These are phyloP conservation scores for Trogon surrucura DNA, from an alignment of 2,113 vertebrate species.

Conservation along the genomic window DNA sequence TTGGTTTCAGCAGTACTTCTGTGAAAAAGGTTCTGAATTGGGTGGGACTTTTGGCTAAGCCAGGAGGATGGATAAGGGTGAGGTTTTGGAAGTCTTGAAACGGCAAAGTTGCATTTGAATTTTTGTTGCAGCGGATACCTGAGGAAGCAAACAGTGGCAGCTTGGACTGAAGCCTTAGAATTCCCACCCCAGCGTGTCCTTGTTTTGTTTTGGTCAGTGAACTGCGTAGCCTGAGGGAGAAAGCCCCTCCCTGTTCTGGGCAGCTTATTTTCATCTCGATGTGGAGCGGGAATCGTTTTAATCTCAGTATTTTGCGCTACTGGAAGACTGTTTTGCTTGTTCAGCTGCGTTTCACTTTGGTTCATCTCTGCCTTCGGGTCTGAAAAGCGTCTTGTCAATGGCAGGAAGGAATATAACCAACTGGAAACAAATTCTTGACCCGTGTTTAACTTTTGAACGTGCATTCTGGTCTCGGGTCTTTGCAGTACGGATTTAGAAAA, in stretches of 20 bases:
- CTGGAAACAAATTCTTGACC: neutral
- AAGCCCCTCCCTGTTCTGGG: neutral
- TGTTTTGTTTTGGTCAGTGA: neutral
- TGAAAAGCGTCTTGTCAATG: neutral
- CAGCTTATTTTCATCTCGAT: neutral
- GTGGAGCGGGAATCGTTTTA: neutral
- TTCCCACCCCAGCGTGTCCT: neutral
- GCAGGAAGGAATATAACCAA: neutral
- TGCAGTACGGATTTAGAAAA: neutral
- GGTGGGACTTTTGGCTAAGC: neutral
- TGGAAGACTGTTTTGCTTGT: neutral
- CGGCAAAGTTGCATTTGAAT: neutral
- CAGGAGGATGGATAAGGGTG: neutral
- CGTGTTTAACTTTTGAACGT: rapidly evolving
- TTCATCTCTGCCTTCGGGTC: neutral
- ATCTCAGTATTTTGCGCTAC: neutral
- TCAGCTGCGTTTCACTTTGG: neutral
- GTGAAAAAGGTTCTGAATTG: neutral
- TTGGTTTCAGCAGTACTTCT: neutral
- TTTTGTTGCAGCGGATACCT: neutral
- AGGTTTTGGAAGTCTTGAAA: neutral
- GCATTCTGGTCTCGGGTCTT: neutral
- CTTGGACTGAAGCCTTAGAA: neutral
- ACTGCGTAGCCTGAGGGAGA: neutral
- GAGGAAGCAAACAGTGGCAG: neutral